Conservation (phyloP, 2,797 vertebrate genomes). For the Hypotaenidia philippensis region DNA sequence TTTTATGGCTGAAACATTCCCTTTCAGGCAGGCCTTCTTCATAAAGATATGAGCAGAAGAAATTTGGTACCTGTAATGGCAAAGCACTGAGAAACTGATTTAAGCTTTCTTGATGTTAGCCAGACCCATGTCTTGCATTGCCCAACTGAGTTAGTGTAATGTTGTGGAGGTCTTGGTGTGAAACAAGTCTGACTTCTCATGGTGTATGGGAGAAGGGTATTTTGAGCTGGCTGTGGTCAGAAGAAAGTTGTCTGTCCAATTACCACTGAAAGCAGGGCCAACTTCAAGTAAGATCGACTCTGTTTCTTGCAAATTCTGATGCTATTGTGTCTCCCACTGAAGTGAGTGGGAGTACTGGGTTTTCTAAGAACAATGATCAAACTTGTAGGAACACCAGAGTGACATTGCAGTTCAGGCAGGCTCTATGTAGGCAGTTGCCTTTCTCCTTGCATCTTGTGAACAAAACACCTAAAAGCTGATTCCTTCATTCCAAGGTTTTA, state of each 20-base stretch:
- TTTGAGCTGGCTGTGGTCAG: not conserved
- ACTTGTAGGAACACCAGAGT: not conserved
- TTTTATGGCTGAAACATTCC: not conserved
- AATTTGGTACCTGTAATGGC: not conserved
- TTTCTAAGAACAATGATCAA: not conserved
- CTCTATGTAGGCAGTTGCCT: not conserved
- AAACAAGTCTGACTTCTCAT: not conserved
- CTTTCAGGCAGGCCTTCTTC: not conserved
- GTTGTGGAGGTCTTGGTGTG: not conserved
- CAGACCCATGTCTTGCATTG: not conserved
- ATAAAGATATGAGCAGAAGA: not conserved
- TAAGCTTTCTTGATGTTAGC: not conserved
- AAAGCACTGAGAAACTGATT: not conserved
- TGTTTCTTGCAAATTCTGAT: not conserved
- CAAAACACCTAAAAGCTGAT: not conserved
- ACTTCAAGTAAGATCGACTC: not conserved
- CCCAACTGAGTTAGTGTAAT: not conserved
- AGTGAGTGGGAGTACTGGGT: not conserved
- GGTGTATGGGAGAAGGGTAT: not conserved
- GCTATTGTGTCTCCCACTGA: not conserved
- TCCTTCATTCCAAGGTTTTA: slow-evolving; percentile 86
- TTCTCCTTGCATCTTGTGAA: not conserved
- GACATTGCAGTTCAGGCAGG: not conserved
- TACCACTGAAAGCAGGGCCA: not conserved
- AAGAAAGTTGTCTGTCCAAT: not conserved